These are phyloP conservation scores for Prionailurus bengalensis DNA, from an alignment of 2,113 vertebrate genomes.

Conservation along the genomic window DNA sequence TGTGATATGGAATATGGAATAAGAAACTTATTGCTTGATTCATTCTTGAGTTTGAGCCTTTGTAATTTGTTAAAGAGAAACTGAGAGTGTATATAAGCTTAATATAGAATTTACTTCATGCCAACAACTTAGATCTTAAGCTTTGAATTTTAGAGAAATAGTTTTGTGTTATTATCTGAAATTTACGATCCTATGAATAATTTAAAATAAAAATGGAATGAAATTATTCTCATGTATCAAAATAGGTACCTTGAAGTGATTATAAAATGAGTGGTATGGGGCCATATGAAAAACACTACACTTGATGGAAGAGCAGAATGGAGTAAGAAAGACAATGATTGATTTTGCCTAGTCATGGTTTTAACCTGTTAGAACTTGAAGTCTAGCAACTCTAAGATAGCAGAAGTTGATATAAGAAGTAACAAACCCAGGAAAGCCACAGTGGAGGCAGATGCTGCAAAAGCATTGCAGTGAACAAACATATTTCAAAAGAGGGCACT, in stretches of 20 bases:
- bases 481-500: not conserved
- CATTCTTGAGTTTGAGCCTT: not conserved
- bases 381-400: not conserved
- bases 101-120: not conserved
- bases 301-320: not conserved
- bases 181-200: not conserved
- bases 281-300: not conserved
- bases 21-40: not conserved
- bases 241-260: not conserved
- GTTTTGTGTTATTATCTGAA: not conserved
- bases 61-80: not conserved
- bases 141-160: not conserved
- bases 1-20: rapidly evolving
- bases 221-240: not conserved
- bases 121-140: not conserved
- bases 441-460: not conserved
- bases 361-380: not conserved
- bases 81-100: not conserved
- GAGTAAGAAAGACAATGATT: not conserved
- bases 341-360: constrained; percentile 15
- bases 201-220: constrained; percentile 16
- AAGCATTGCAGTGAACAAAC: not conserved
- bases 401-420: not conserved
- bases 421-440: not conserved
- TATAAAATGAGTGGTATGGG: not conserved